Base-by-base conservation (phyloP, 2,113 vertebrate genomes). In the Elephantulus edwardii region DNA sequence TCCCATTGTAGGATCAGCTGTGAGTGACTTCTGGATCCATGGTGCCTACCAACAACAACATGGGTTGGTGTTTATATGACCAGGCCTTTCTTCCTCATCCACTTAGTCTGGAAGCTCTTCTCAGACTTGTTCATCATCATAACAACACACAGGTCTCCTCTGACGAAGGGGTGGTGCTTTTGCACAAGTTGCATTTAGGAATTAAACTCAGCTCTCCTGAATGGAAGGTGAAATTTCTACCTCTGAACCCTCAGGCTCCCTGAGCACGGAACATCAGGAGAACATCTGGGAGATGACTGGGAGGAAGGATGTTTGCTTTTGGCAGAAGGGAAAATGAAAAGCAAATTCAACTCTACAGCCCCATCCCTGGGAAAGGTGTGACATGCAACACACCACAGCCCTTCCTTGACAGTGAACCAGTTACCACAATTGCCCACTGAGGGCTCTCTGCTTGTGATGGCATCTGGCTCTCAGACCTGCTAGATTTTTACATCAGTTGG, bases 271-370 rank as follows among this genome's bases (percentile, higher is more conserved):
- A 54, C 30, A 35, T 38, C n/a, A n/a, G n/a, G n/a, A 68, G 38
- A 54, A 56, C 30, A 16, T 58, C 40, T 22, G 48, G 48, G 79
- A 91, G 28, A 16, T 83, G 20, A n/a, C 42, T 71, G 64, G 24
- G 19, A 52, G 17, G 44, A 89, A 30, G 28, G 4, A 17, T 48
- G 9, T 13, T 75, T 54, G 68, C 64, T 81, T 91, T 81, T 68
- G 48, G n/a, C 54, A 64, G 28, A 30, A 82, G 42, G 22, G 64
- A 80, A 85, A 92, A 92, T n/a, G 85, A 88, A 92, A 91, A 89
- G 89, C 13, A 74, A 68, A 89, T 82, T 42, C 74, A 94, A 88
- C 70, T 82, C 26, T 72, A 26, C 78, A 91, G 42, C 16, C 42
- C 7, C 33, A 40, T 16, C 33, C 48, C 33, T 66, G 77, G 42